Evolutionary conservation across 1,140 invertebrate species (phyloP), one percentile per base, ranked within the genome.

Genomic region (Drosophila kohkoa): DNA sequence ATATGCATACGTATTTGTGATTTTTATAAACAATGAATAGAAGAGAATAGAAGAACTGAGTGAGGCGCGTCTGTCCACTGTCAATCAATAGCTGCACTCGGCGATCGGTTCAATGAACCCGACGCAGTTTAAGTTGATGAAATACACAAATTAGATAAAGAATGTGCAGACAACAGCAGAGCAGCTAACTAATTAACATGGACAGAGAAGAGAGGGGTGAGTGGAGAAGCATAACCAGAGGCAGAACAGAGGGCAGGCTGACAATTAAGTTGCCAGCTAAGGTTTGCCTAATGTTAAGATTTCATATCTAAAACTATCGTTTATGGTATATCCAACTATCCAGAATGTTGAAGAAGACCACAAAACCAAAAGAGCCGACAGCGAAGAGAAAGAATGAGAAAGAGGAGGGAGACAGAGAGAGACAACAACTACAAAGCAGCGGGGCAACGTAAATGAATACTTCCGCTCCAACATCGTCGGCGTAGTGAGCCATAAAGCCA

Each of bases 401-500:
- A 25, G 20, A 25, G 20, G 10, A 30, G 20, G 11, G 43, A 30
- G n/a, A 15, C 15, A 28, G 28, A 45, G 16, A 2, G 60, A 25
- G 43, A 69, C n/a, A 49, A 28, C 32, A 46, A 75, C 64, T 55
- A 74, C 20, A 25, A 25, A 25, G 20, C 20, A 77, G 64, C 49
- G 72, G 72, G 55, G 45, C 82, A 25, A 69, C 69, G 83, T 88
- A 88, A 87, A 88, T 72, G 80, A 87, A 77, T 73, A 89, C 85
- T 87, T 87, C 83, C 83, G 83, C 77, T 83, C 69, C 51, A 30
- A 52, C 62, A 65, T 49, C 73, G 79, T 59, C 59, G 79, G 71
- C 82, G 83, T 76, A 82, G 75, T 80, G 73, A 89, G 83, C 83
- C 80, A 87, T 87, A 87, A 89, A 89, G 70, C 80, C 85, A 87